Conservation (phyloP, 2,113 vertebrate species). For the Nannospalax galili region DNA sequence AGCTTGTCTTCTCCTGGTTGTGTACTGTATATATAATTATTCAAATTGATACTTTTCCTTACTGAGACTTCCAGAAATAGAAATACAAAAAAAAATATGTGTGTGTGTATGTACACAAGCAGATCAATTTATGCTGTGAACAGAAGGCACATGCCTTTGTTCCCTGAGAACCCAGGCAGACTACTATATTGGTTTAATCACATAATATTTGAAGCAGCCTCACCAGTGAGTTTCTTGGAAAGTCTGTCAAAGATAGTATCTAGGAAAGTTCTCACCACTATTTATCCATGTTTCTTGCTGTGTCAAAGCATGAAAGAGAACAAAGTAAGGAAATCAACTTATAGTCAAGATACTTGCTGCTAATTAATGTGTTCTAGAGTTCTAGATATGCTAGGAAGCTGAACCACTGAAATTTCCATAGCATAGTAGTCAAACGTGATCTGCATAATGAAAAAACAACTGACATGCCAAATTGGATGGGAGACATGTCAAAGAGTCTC, state of each 20-base stretch:
- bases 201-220: background rate
- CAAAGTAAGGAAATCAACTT: too few species aligned
- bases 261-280: background rate
- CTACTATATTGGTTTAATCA: background rate
- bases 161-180: background rate
- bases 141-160: background rate
- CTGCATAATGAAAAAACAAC: too few species aligned
- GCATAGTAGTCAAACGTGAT: too few species aligned
- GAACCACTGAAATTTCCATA: too few species aligned
- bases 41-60: background rate
- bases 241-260: background rate
- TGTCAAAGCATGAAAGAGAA: background rate
- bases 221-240: background rate
- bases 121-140: too few species aligned
- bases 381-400: too few species aligned
- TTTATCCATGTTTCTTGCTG: background rate
- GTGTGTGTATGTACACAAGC: background rate
- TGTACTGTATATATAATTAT: background rate
- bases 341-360: too few species aligned
- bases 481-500: too few species aligned
- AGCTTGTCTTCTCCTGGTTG: background rate
- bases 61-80: background rate
- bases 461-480: too few species aligned
- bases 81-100: too few species aligned
- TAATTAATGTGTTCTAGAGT: too few species aligned